These are phyloP conservation scores for Platyura marginata DNA, from an alignment of 1,140 invertebrate genomes.

Conservation along the genomic window DNA sequence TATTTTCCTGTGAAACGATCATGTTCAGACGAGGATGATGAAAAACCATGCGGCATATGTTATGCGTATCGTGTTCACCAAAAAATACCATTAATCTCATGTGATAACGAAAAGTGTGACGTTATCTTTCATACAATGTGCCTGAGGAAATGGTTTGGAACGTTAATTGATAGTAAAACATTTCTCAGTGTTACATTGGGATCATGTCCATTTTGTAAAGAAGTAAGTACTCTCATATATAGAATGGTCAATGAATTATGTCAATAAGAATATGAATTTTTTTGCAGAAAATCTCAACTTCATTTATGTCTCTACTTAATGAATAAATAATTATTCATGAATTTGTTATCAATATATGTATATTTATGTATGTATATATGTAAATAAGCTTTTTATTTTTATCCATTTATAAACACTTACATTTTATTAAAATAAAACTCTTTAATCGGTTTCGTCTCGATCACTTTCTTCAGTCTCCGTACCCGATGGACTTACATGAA, in stretches of 20 bases:
- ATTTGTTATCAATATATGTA: background rate
- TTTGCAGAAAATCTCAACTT: slow-evolving; percentile 19
- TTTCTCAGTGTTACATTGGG: slow-evolving; percentile 18
- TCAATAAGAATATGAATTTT: background rate
- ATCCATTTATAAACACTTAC: background rate
- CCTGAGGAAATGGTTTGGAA: slow-evolving; percentile 19
- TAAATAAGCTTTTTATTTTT: background rate
- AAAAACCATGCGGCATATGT: slow-evolving; percentile 18
- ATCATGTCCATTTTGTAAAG: slow-evolving; percentile 19
- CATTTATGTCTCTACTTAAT: slow-evolving; percentile 8
- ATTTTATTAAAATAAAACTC: background rate
- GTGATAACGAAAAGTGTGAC: slow-evolving; percentile 16
- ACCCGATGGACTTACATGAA: no score
- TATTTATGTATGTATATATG: background rate
- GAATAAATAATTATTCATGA: background rate
- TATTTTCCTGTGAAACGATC: slow-evolving; percentile 15
- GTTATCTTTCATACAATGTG: slow-evolving; percentile 18
- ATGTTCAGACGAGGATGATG: slow-evolving; percentile 3
- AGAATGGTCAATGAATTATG: background rate
- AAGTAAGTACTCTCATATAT: slow-evolving; percentile 7
- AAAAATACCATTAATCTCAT: slow-evolving; percentile 18
- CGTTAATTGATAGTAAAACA: slow-evolving; percentile 13
- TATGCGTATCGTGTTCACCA: slow-evolving; percentile 12
- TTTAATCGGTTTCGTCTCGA: background rate
- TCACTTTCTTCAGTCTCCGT: background rate